Conservation (phyloP, 2,888 invertebrate species). For the Hirtodrosophila histrioides region DNA sequence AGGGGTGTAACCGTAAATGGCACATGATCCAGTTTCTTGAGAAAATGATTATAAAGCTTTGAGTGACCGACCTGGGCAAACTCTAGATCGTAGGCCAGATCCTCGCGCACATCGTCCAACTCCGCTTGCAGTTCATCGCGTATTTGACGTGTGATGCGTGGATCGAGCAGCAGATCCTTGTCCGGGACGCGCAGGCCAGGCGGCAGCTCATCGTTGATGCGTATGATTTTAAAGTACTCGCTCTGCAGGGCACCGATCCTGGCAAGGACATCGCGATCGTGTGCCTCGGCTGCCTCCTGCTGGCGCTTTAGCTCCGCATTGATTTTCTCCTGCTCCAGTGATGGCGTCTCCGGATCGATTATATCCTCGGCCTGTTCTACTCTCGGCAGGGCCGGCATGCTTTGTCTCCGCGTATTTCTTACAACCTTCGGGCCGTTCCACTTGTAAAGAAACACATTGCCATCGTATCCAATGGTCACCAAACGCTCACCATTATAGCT, state of each 20-base stretch:
- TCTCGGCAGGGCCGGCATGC: constrained; percentile 33
- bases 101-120: constrained; percentile 87
- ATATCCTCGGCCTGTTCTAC: constrained; percentile 66
- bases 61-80: constrained; percentile 87
- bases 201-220: constrained; percentile 86
- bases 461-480: constrained; percentile 89
- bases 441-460: constrained; percentile 90
- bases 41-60: constrained; percentile 88
- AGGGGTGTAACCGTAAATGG: constrained; percentile 87
- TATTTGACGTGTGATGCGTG: constrained; percentile 87
- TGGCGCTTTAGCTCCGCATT: constrained; percentile 86
- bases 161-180: constrained; percentile 88
- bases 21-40: constrained; percentile 88
- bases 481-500: constrained; percentile 86
- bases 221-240: constrained; percentile 86
- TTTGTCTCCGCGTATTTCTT: not conserved
- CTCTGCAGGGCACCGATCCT: constrained; percentile 86
- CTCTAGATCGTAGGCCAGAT: constrained; percentile 89
- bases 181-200: constrained; percentile 86
- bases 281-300: constrained; percentile 84
- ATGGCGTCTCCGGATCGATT: constrained; percentile 73
- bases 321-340: constrained; percentile 88
- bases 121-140: constrained; percentile 87
- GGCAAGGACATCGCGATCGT: constrained; percentile 87
- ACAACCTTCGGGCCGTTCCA: constrained; percentile 83